Evolutionary conservation across 2,113 vertebrate genomes (phyloP).

Genomic region (Phalacrocorax pelagicus): DNA sequence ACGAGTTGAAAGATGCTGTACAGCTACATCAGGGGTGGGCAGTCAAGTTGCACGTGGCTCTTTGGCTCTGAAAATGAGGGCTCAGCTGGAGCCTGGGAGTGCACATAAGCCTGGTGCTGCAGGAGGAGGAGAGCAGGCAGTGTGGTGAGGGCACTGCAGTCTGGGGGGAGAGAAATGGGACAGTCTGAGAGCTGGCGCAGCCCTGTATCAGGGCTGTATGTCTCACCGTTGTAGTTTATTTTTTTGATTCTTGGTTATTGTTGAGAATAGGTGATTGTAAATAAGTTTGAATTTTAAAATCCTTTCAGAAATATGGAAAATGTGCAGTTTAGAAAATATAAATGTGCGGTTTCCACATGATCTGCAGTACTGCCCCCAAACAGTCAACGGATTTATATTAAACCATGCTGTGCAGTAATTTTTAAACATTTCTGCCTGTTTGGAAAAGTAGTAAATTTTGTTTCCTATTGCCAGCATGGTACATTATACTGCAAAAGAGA

Average conservation of each 20-base stretch:
- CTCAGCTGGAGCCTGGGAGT: background rate
- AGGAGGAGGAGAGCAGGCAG: background rate
- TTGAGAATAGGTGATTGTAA: background rate
- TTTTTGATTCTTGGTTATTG: background rate
- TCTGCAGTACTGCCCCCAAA: background rate
- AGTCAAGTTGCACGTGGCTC: accelerated
- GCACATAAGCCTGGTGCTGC: accelerated
- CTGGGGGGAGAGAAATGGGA: background rate
- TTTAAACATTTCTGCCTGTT: background rate
- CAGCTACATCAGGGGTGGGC: background rate
- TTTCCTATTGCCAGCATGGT: background rate
- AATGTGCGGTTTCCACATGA: background rate
- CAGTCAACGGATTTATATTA: background rate
- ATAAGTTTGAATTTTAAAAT: background rate
- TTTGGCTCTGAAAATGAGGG: accelerated
- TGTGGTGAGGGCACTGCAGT: accelerated
- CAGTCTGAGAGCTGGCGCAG: background rate
- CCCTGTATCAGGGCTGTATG: accelerated
- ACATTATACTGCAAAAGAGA: background rate
- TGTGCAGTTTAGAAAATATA: background rate
- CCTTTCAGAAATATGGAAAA: background rate
- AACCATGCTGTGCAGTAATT: background rate
- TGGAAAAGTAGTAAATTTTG: background rate
- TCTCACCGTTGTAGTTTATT: background rate
- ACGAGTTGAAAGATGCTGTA: background rate